phyloP scores from a whole-genome alignment of 2,888 invertebrate genomes.

The Villa cingulata region DNA sequence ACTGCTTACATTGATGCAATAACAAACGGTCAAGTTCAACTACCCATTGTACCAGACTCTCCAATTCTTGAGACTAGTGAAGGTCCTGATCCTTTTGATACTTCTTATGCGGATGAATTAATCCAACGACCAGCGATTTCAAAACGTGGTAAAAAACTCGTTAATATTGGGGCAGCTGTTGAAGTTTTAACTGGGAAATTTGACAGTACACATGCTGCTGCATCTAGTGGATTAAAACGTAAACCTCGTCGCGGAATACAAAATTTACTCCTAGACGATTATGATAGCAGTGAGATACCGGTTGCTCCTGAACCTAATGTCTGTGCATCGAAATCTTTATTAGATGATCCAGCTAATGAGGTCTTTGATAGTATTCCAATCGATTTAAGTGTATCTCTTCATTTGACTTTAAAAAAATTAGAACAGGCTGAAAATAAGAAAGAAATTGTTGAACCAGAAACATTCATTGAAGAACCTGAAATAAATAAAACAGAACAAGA shows the following conservation, averaged over 20 bases:
- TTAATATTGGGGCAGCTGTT: constrained; percentile 75
- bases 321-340: constrained; percentile 48
- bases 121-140: constrained; percentile 61
- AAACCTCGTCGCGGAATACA: constrained; percentile 49
- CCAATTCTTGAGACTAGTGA: constrained; percentile 55
- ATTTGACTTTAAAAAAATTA: constrained; percentile 41
- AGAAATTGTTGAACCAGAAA: constrained; percentile 20
- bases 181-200: constrained; percentile 75
- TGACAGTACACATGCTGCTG: constrained; percentile 54
- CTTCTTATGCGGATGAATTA: constrained; percentile 72
- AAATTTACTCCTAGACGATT: constrained; percentile 54
- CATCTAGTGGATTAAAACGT: constrained; percentile 35
- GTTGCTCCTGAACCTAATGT: constrained; percentile 24
- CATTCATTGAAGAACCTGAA: constrained; percentile 12
- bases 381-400: constrained; percentile 53
- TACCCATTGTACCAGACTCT: constrained; percentile 77
- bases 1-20: constrained; percentile 78
- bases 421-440: constrained; percentile 28
- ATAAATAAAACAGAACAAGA: constrained; percentile 41
- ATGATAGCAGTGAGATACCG: constrained; percentile 38
- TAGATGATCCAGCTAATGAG: constrained; percentile 61
- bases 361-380: constrained; percentile 50
- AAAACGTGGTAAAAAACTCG: constrained; percentile 60
- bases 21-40: constrained; percentile 70
- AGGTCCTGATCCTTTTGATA: constrained; percentile 76